Percentiles rank a stretch among this genome's conserved stretches.
Conservation (phyloP, 2,797 vertebrate species). For the Sternotherus odoratus region DNA sequence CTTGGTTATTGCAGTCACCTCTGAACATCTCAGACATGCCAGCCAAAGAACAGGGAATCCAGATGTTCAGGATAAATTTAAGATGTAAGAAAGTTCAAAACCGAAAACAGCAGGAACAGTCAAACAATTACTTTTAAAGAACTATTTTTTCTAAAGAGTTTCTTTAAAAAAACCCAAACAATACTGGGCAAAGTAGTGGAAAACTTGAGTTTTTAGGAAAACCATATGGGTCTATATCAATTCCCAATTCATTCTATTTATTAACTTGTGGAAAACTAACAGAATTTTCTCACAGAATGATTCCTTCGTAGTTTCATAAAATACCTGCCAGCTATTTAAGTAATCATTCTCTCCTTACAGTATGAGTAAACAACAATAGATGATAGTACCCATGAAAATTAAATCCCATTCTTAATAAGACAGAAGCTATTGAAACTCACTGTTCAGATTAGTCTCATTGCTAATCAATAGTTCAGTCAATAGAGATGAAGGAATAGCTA, state of each 20-base stretch:
- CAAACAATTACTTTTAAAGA: neutral
- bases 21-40: neutral
- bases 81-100: neutral
- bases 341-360: neutral
- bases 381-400: neutral
- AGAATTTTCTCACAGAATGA: neutral
- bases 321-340: neutral
- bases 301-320: neutral
- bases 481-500: neutral
- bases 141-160: neutral
- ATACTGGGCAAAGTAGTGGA: neutral
- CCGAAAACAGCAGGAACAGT: neutral
- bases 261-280: neutral
- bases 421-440: neutral
- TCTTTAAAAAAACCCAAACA: neutral
- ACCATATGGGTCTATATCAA: neutral
- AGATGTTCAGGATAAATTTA: neutral
- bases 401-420: neutral
- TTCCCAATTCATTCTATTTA: neutral
- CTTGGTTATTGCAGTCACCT: neutral
- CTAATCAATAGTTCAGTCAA: neutral
- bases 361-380: neutral
- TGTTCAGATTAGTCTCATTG: neutral
- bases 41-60: neutral
- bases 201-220: neutral